Percentiles rank a stretch among this genome's conserved stretches.
These are phyloP conservation scores for Rhineura floridana DNA, from an alignment of 2,113 vertebrate genomes.

Conservation along the genomic window DNA sequence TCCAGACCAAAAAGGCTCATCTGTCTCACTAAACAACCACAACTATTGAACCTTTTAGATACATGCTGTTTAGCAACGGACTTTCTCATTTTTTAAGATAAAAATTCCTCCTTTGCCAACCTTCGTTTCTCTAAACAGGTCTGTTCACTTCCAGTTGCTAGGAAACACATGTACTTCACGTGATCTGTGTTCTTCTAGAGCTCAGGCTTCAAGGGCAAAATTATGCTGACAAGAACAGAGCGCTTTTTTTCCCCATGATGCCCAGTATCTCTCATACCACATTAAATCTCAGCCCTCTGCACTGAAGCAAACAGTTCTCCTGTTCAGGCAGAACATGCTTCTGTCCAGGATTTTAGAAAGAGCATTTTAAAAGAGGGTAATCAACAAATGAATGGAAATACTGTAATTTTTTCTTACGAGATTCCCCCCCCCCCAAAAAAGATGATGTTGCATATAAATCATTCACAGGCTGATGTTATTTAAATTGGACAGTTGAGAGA, in stretches of 20 bases:
- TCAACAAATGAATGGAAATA: not conserved
- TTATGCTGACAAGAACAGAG: constrained; percentile 50
- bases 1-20: not conserved
- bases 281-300: constrained; percentile 21
- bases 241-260: not conserved
- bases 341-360: not conserved
- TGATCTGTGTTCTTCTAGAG: constrained; percentile 29
- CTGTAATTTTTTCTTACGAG: not conserved
- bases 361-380: not conserved
- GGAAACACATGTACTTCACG: constrained; percentile 56
- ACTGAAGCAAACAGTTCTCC: not conserved
- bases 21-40: not conserved
- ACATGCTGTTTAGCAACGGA: fast-evolving
- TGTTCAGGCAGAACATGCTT: not conserved
- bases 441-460: constrained; percentile 10
- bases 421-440: not conserved
- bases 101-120: constrained; percentile 33
- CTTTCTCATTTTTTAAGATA: not conserved
- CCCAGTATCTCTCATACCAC: constrained; percentile 44
- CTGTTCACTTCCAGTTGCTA: constrained; percentile 70
- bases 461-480: not conserved
- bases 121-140: constrained; percentile 46
- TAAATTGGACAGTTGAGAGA: not conserved
- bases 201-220: constrained; percentile 52
- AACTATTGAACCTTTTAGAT: not conserved